Percentiles rank a stretch among this genome's conserved stretches.
phyloP scores from a whole-genome alignment of 2,888 invertebrate genomes.

The Macrosiphum euphorbiae region DNA sequence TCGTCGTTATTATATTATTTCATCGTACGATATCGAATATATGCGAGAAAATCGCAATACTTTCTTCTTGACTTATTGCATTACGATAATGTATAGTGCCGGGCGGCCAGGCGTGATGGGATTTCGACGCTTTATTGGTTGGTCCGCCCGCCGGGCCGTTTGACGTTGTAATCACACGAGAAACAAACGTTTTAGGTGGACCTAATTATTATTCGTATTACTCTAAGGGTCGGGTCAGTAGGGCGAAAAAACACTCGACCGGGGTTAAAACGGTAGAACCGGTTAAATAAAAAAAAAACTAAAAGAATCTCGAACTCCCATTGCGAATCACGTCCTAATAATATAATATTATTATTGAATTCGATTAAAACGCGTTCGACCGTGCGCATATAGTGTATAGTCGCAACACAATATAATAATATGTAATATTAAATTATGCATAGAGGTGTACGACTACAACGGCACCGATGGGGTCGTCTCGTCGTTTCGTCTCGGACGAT shows the following conservation, averaged over 20 bases:
- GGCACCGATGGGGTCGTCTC: background rate
- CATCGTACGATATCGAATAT: background rate
- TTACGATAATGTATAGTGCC: background rate
- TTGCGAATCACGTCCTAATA: background rate
- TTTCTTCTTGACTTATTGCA: background rate
- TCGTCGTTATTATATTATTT: background rate
- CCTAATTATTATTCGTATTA: background rate
- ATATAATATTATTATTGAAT: background rate
- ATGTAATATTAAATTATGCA: background rate
- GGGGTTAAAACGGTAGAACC: background rate
- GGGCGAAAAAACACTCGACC: background rate
- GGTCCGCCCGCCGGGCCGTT: background rate
- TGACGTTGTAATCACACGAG: background rate
- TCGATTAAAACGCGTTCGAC: conserved; percentile 18
- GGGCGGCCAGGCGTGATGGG: background rate
- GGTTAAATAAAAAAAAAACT: background rate
- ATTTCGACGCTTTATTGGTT: background rate
- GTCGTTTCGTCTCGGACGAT: background rate
- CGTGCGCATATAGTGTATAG: background rate
- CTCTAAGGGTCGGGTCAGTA: background rate
- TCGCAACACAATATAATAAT: background rate
- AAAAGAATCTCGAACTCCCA: background rate
- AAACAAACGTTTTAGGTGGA: background rate
- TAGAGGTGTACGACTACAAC: background rate
- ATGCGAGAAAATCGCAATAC: background rate